Conservation (phyloP, 2,888 invertebrate genomes). For the Dinocampus coccinellae region DNA sequence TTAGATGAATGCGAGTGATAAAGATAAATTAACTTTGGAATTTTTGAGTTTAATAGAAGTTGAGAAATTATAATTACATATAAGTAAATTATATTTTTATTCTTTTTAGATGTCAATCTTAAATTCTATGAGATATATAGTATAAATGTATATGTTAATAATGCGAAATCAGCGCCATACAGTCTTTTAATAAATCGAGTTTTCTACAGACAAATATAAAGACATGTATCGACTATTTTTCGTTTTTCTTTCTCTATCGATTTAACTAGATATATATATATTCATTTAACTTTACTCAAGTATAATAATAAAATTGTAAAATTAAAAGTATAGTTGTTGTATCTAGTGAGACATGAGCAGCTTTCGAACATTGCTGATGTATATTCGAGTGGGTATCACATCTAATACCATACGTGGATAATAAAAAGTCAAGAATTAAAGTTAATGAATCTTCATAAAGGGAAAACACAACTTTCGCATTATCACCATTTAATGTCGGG, state of each 20-base stretch:
- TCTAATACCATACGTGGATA: background rate
- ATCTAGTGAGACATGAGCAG: background rate
- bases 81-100: constrained; percentile 4
- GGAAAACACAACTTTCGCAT: constrained; percentile 19
- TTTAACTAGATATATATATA: background rate
- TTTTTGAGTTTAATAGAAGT: background rate
- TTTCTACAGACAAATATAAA: background rate
- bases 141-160: constrained; percentile 2
- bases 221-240: too few species aligned
- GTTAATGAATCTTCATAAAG: constrained; percentile 31
- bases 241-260: background rate
- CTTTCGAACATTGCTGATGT: background rate
- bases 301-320: background rate
- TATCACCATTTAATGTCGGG: background rate
- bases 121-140: too few species aligned
- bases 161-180: background rate
- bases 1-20: constrained; percentile 4
- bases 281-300: background rate
- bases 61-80: background rate
- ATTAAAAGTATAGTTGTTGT: background rate
- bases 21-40: background rate
- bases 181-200: background rate
- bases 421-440: constrained; percentile 31
- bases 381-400: background rate
- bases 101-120: background rate